Percentiles rank a stretch among this genome's conserved stretches.
phyloP scores from a whole-genome alignment of 2,113 vertebrate genomes.

The Australoheros scitulus region DNA sequence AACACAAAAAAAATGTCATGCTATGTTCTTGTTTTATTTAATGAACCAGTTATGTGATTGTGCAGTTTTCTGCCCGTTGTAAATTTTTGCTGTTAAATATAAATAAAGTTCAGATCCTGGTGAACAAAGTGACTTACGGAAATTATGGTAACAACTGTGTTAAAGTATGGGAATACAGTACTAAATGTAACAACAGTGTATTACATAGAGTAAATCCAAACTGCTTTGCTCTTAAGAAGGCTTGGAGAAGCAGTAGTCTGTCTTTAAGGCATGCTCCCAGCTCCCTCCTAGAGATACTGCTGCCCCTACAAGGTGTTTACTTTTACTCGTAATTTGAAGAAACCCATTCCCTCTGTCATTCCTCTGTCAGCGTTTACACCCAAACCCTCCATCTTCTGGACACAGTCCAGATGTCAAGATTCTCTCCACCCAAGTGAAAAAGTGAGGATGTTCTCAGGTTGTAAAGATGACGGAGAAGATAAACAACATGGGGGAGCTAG shows the following conservation, averaged over 20 bases:
- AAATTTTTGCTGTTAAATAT: no score
- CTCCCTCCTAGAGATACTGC: neutral
- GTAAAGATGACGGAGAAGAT: constrained; percentile 68
- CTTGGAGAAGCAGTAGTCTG: neutral
- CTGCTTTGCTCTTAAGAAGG: neutral
- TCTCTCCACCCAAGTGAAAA: constrained; percentile 2
- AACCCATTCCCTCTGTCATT: neutral
- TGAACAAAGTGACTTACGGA: no score
- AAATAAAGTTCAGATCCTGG: no score
- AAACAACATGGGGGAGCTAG: constrained; percentile 31
- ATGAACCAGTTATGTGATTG: no score
- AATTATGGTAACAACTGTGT: neutral
- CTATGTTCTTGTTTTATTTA: no score
- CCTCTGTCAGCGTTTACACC: neutral
- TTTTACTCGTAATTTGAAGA: neutral
- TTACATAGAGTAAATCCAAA: neutral
- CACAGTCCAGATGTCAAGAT: constrained; percentile 57
- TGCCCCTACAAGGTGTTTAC: neutral
- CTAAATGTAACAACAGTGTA: neutral
- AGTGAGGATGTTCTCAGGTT: constrained; percentile 48
- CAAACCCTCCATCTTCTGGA: constrained; percentile 33
- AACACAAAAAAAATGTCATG: no score
- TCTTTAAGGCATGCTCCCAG: neutral
- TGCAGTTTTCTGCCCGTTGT: no score
- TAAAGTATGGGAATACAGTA: fast-evolving